Evolutionary conservation across 2,888 invertebrate genomes (phyloP).

Genomic region (Melolontha melolontha): DNA sequence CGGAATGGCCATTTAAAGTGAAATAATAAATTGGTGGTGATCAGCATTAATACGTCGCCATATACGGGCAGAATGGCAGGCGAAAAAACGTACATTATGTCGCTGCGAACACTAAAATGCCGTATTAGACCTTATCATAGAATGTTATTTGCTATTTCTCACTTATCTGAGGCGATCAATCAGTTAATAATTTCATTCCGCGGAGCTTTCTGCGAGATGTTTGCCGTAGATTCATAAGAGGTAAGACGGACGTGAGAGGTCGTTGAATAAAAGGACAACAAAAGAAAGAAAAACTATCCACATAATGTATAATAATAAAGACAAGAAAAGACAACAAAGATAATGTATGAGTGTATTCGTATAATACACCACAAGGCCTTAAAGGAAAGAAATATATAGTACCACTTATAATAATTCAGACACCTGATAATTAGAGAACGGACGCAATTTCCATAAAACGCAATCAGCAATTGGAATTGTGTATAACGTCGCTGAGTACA

Average conservation of each 20-base stretch:
- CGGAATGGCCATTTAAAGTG: slow-evolving; percentile 22
- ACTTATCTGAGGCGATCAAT: slow-evolving; percentile 32
- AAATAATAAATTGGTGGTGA: slow-evolving; percentile 30
- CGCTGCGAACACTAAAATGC: slow-evolving; percentile 17
- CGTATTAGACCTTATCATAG: slow-evolving; percentile 24
- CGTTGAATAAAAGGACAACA: background rate
- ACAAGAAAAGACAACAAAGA: too few relatives aligned
- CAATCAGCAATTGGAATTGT: too few relatives aligned
- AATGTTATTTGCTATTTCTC: slow-evolving; percentile 33
- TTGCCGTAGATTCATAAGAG: too few relatives aligned
- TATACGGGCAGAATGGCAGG: background rate
- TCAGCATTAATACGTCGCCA: slow-evolving; percentile 29
- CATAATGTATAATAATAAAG: too few relatives aligned
- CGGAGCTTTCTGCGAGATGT: background rate
- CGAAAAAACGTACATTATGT: slow-evolving; percentile 34
- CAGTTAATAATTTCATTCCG: slow-evolving; percentile 35
- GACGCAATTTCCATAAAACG: too few relatives aligned
- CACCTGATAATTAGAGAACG: too few relatives aligned
- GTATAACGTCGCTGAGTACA: too few relatives aligned
- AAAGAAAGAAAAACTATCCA: background rate
- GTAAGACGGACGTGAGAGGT: too few relatives aligned
- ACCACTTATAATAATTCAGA: too few relatives aligned
- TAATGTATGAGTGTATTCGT: too few relatives aligned
- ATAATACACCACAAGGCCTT: too few relatives aligned
- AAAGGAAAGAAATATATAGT: too few relatives aligned